Evolutionary conservation across 2,888 invertebrate species (phyloP).

Genomic region (Troides helena): DNA sequence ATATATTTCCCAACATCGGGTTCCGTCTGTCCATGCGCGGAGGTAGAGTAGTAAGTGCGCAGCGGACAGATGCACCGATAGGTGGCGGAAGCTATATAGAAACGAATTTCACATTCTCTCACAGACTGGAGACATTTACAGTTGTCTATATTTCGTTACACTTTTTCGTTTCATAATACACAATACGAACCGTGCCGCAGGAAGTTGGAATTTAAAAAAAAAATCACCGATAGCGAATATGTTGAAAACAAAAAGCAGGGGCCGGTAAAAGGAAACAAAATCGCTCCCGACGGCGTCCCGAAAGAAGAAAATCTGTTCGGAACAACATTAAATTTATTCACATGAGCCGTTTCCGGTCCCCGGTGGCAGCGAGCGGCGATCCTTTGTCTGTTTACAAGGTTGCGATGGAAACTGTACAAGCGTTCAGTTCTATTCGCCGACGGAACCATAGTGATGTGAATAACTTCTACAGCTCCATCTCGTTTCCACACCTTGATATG

Average conservation of each 20-base stretch:
- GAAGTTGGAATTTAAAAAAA: too few species aligned
- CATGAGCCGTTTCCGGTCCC: slow-evolving; percentile 12
- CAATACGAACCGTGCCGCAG: too few species aligned
- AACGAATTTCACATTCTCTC: too few species aligned
- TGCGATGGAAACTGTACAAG: slow-evolving; percentile 18
- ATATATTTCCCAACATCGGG: too few species aligned
- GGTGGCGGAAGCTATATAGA: too few species aligned
- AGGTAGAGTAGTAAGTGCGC: too few species aligned
- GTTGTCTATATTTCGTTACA: too few species aligned
- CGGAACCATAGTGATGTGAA: too few species aligned
- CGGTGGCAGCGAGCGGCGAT: neutral
- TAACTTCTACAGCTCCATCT: neutral
- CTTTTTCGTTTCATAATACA: too few species aligned
- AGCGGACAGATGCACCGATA: too few species aligned
- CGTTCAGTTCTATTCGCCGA: neutral
- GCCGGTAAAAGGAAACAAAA: slow-evolving; percentile 3
- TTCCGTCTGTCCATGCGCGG: too few species aligned
- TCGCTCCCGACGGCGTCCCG: neutral
- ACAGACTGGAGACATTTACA: too few species aligned
- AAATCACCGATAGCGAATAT: neutral
- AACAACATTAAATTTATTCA: slow-evolving; percentile 15
- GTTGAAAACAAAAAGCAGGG: slow-evolving; percentile 1
- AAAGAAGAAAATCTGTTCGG: slow-evolving; percentile 10
- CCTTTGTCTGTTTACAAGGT: slow-evolving; percentile 19
- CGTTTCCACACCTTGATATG: neutral